Conservation (phyloP, 64 coral and sea anemone species). For the Pocillopora verrucosa region DNA sequence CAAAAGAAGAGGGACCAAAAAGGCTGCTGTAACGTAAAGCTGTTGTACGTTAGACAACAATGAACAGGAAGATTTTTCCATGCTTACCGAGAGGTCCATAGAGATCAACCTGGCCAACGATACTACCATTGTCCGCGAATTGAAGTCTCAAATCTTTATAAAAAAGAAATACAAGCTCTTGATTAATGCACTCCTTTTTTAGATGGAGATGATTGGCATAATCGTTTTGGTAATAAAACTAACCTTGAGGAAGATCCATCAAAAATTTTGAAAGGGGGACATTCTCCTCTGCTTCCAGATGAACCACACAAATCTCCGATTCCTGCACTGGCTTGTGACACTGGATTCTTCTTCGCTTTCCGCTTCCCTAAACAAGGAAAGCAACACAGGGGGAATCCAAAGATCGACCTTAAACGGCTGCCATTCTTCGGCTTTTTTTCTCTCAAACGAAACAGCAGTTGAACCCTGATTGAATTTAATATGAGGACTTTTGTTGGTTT, state of each 20-base stretch:
- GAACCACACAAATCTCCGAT: not conserved
- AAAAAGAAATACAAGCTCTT: too few species aligned
- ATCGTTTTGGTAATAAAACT: not conserved
- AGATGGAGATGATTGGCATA: too few species aligned
- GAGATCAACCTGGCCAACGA: too few species aligned
- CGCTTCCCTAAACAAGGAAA: conserved; percentile 31
- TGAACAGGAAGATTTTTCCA: too few species aligned
- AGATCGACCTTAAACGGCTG: not conserved
- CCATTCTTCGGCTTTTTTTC: not conserved
- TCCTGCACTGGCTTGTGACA: not conserved
- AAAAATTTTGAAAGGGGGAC: not conserved
- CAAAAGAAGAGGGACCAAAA: too few species aligned
- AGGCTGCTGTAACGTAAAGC: too few species aligned
- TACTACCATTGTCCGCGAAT: too few species aligned
- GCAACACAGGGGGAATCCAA: conserved; percentile 19
- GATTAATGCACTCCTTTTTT: too few species aligned
- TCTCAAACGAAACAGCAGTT: not conserved
- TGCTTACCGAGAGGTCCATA: too few species aligned
- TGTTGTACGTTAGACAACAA: too few species aligned
- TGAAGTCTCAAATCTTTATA: too few species aligned
- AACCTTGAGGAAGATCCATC: not conserved
- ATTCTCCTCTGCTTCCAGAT: not conserved
- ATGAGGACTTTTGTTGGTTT: not conserved
- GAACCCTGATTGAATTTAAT: not conserved
- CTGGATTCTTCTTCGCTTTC: not conserved